Evolutionary conservation across 2,888 invertebrate species (phyloP), one percentile per base, ranked within the genome.

Genomic region (Drosophila fungiperda): DNA sequence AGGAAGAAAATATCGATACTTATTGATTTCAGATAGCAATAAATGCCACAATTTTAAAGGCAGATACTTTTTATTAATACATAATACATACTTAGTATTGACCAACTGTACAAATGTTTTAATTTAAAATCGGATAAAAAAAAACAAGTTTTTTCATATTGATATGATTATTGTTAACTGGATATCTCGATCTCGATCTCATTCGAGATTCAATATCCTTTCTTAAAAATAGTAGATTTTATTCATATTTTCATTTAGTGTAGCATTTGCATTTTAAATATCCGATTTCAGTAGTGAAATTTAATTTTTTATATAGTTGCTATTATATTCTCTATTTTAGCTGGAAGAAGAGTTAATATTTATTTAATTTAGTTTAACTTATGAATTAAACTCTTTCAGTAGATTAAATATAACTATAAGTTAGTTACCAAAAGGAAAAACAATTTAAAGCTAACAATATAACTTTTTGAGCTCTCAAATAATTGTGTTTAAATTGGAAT

Each of bases 401-500:
- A 5, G 4, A 40, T n/a, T 38, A 3, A 35, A 36, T 38, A 38
- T 2, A 3, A 20, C 3, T 12, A 20, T 3, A 12, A 20, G 3
- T 45, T 12, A 20, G 12, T 20, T 42, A 0, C 20, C 11, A 3
- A 29, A 1, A 40, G 20, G 12, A 40, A n/a, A 2, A 12, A 1
- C 7, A 45, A 20, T 12, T 7, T 42, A 45, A 45, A 20, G 12
- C 45, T 1, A 45, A 45, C 3, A 20, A 20, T 7, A 12, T 20
- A 45, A 7, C 7, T 42, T 17, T 49, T 32, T 11, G 35, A 33
- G 20, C 50, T 38, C 49, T 35, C 75, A 63, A 76, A 77, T 81
- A 80, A 77, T 79, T 82, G 76, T 68, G 78, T 80, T 83, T 68
- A 82, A 89, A 83, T 78, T 73, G 80, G 80, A 84, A 84, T 83